Evolutionary conservation across 2,797 vertebrate species (phyloP).

Genomic region (Brachyalestes nurse): DNA sequence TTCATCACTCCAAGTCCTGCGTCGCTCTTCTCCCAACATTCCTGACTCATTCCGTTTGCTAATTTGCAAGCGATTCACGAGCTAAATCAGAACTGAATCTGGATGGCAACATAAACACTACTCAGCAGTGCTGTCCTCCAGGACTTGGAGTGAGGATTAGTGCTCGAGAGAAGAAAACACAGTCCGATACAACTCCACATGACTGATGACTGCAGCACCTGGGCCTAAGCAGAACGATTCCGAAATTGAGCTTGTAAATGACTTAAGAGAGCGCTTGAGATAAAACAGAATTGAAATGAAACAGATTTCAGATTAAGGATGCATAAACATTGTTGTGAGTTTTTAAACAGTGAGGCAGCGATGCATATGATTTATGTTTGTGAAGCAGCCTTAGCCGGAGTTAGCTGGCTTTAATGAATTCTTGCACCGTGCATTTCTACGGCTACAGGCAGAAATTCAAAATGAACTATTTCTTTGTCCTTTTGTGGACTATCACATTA

Average conservation of each 20-base stretch:
- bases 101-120: conserved; percentile 9
- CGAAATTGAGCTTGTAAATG: background rate
- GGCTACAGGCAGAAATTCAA: background rate
- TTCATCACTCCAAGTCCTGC: conserved; percentile 23
- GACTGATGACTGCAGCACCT: conserved; percentile 44
- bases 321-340: background rate
- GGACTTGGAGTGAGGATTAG: conserved; percentile 24
- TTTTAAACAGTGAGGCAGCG: background rate
- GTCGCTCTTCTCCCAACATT: background rate
- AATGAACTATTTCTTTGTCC: background rate
- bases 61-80: background rate
- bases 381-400: background rate
- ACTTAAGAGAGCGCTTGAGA: background rate
- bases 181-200: conserved; percentile 16
- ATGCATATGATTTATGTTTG: background rate
- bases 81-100: conserved; percentile 1
- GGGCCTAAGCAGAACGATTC: background rate
- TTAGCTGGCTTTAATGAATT: conserved; percentile 6
- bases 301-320: background rate
- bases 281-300: conserved; percentile 23
- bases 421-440: background rate
- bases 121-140: conserved; percentile 21
- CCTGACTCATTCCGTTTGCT: background rate
- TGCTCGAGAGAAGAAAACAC: conserved; percentile 34
- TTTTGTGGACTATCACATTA: background rate